Evolutionary conservation across 1,140 invertebrate genomes (phyloP).

Genomic region (Oedothorax gibbosus): DNA sequence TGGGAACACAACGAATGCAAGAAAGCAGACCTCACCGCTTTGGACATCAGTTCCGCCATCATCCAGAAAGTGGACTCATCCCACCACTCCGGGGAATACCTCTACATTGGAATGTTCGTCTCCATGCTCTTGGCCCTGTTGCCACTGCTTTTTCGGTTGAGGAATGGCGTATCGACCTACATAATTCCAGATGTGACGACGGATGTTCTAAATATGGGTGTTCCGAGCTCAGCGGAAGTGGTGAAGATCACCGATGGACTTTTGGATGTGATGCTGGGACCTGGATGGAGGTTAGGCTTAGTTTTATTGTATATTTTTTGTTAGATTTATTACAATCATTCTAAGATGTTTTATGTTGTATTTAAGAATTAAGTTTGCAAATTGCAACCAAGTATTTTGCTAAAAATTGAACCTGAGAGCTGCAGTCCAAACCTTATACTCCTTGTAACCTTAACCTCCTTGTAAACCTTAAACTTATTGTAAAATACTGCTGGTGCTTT

Average conservation of each 20-base stretch:
- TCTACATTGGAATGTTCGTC: conserved; percentile 70
- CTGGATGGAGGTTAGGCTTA: conserved; percentile 56
- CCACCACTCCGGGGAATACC: conserved; percentile 84
- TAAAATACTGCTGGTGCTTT: too few species aligned
- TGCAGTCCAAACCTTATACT: too few species aligned
- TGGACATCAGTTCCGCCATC: conserved; percentile 94
- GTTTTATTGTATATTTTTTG: conserved; percentile 35
- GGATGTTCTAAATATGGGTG: conserved; percentile 41
- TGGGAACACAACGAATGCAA: conserved; percentile 91
- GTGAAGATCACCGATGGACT: conserved; percentile 43
- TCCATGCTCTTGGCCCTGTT: conserved; percentile 66
- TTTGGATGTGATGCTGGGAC: conserved; percentile 47
- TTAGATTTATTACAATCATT: too few species aligned
- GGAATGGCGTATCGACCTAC: conserved; percentile 23
- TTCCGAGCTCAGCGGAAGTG: conserved; percentile 58
- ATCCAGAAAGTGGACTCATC: conserved; percentile 87
- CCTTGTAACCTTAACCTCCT: too few species aligned
- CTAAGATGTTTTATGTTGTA: too few species aligned
- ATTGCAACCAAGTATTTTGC: too few species aligned
- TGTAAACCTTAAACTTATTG: too few species aligned
- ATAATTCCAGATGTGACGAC: conserved; percentile 40
- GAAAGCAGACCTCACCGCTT: conserved; percentile 90
- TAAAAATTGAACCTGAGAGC: too few species aligned
- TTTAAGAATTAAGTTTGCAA: too few species aligned
- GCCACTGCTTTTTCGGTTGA: conserved; percentile 63